These are phyloP conservation scores for Argyresthia albistria DNA, from an alignment of 2,888 invertebrate species.

Conservation along the genomic window DNA sequence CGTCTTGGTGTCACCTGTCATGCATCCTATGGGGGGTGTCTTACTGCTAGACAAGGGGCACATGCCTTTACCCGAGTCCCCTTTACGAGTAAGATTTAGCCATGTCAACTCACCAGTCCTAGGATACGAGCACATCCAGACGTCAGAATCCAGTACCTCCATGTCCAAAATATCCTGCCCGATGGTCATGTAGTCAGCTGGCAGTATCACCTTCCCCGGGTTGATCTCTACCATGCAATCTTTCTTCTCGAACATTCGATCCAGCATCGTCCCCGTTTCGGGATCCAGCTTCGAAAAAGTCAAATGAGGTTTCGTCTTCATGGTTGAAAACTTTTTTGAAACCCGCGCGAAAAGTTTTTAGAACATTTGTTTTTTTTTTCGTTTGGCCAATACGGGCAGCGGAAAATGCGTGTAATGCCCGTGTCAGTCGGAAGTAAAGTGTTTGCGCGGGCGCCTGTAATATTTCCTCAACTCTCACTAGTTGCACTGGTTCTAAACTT, in stretches of 20 bases:
- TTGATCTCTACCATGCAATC: constrained; percentile 81
- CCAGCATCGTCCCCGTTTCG: constrained; percentile 72
- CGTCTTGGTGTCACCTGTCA: too few relatives aligned
- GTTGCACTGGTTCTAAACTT: constrained; percentile 20
- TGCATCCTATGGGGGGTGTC: too few relatives aligned
- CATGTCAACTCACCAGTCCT: constrained; percentile 88
- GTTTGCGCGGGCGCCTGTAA: constrained; percentile 28
- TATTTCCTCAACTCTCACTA: constrained; percentile 37
- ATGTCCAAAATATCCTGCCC: constrained; percentile 81
- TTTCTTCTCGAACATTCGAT: constrained; percentile 78
- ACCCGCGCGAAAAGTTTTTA: too few relatives aligned
- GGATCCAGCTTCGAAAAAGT: constrained; percentile 74
- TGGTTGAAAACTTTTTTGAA: constrained; percentile 14
- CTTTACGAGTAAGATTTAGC: too few relatives aligned
- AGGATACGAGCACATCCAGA: constrained; percentile 91
- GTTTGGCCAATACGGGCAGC: background rate
- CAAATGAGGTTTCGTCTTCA: constrained; percentile 49
- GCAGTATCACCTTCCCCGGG: constrained; percentile 80
- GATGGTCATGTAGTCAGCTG: constrained; percentile 77
- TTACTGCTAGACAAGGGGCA: too few relatives aligned
- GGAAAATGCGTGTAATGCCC: constrained; percentile 15
- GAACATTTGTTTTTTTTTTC: constrained; percentile 4
- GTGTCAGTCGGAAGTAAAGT: constrained; percentile 30
- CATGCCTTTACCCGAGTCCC: too few relatives aligned
- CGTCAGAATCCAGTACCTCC: constrained; percentile 81